Base-by-base conservation (phyloP, 2,888 invertebrate genomes). In the Lasioglossum lativentre region DNA sequence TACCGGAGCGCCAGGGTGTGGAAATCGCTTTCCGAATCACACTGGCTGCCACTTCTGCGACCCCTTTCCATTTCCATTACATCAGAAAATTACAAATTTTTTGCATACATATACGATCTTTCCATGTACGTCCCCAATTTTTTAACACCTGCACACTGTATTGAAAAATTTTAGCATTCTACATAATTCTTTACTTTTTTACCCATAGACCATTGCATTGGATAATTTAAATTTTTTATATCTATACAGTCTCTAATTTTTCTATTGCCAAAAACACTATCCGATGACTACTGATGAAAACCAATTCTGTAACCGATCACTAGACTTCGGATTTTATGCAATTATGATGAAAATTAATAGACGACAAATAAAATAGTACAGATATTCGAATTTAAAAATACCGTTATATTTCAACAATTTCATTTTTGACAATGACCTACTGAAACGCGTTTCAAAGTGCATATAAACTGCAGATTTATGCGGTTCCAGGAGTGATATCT, bases 1-100 rank as follows among this genome's bases (percentile, higher is more conserved):
- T 59, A 68, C n/a, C 59, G 63, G 47, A 34, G 30, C 75, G 56
- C 75, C 56, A 38, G 27, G 59, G 59, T 59, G 59, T 59, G 59
- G 59, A 59, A 59, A 59, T 52, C 56, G 73, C 34, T 59, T 59
- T 59, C 27, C 59, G 27, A 59, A 59, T 59, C 27, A 27, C 59
- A 59, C 59, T 59, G 14, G 27, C 59, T 27, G 27, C 27, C 27
- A 16, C 59, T 27, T 14, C 14, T 27, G 1, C 59, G 27, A 59
- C 27, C 12, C 14, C 59, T 14, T n/a, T 59, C 5, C 27, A 27
- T 14, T n/a, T 59, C 5, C 27, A 27, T 16, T 27, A 4, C 27
- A 1, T 27, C 27, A 27, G 16, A 27, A 27, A 59, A 59, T 16
- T 14, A 1, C 59, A 5, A 59, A 27, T 27, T 59, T n/a, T 27